phyloP scores from a whole-genome alignment of 2,797 vertebrate genomes.

The Sebastes diaconus region DNA sequence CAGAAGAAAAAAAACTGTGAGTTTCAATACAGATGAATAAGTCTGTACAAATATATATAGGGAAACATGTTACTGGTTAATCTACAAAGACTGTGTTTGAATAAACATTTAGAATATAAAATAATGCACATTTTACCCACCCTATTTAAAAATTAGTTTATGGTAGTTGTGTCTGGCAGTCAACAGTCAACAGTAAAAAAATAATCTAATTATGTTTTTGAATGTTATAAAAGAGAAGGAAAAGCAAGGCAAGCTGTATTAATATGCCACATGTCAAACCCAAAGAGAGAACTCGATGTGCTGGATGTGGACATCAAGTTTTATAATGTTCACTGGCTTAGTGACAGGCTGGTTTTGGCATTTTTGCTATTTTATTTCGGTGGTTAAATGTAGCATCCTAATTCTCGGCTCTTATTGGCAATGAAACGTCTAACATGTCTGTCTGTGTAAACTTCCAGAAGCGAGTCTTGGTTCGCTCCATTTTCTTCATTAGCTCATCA shows the following conservation, averaged over 20 bases:
- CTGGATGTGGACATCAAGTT: not conserved
- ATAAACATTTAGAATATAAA: too few species aligned
- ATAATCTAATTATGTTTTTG: not conserved
- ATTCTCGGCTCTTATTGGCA: not conserved
- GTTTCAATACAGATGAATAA: too few species aligned
- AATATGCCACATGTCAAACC: not conserved
- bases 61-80: too few species aligned
- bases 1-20: not conserved
- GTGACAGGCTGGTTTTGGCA: not conserved
- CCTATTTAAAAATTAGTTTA: not conserved
- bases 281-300: not conserved
- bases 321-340: not conserved
- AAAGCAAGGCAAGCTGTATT: not conserved
- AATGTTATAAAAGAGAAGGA: not conserved
- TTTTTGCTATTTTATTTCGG: not conserved
- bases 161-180: not conserved
- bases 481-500: slow-evolving; percentile 36
- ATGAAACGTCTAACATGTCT: not conserved
- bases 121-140: too few species aligned
- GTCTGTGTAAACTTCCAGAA: slow-evolving; percentile 14
- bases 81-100: too few species aligned
- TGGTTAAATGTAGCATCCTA: not conserved
- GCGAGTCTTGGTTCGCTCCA: slow-evolving; percentile 9
- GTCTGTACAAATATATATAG: too few species aligned
- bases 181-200: not conserved